Percentiles rank a stretch among this genome's conserved stretches.
These are phyloP conservation scores for Sparidentex hasta DNA, from an alignment of 2,797 vertebrate genomes.

Conservation along the genomic window DNA sequence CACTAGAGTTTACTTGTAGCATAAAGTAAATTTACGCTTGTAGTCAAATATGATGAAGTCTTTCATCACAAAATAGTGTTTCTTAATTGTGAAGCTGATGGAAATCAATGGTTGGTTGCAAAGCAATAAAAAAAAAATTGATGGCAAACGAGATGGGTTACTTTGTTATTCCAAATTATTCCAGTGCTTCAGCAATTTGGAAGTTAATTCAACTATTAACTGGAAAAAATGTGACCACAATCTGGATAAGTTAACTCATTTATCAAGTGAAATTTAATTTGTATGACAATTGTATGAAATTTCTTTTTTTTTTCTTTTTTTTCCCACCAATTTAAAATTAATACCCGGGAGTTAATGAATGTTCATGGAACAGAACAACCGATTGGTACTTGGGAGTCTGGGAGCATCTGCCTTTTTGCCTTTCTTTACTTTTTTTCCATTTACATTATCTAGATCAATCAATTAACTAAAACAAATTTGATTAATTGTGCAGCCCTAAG, in stretches of 20 bases:
- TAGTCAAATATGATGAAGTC: not conserved
- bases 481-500: no score
- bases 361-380: not conserved
- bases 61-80: not conserved
- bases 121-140: not conserved
- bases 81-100: no score
- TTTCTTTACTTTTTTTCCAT: not conserved
- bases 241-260: not conserved
- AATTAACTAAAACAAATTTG: not conserved
- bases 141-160: not conserved
- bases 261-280: not conserved
- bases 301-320: not conserved
- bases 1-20: not conserved
- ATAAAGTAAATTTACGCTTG: not conserved
- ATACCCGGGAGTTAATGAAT: not conserved
- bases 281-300: not conserved
- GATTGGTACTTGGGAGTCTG: no score
- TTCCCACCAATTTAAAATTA: not conserved
- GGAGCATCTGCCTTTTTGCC: not conserved
- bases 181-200: not conserved
- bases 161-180: not conserved
- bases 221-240: no score
- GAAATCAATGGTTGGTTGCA: not conserved
- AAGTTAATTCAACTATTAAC: not conserved
- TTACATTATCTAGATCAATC: not conserved